Evolutionary conservation across 1,140 invertebrate genomes (phyloP).

Genomic region (Brachionus angularis): DNA sequence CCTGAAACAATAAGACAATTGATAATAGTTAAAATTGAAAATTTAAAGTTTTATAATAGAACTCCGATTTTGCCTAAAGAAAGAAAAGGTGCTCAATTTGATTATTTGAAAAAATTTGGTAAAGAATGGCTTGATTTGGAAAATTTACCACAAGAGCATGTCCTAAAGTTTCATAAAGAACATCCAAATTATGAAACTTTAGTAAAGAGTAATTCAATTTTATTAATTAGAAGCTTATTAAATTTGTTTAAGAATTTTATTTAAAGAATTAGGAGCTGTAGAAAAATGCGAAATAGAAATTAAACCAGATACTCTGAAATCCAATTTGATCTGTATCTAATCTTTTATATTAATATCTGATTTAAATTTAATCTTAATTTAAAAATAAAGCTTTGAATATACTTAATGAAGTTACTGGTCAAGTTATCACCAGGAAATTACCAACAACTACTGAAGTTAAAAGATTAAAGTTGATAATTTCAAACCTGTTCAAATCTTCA

Average conservation of each 20-base stretch:
- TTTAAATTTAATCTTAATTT: too few species aligned
- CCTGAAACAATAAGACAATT: slow-evolving; percentile 69
- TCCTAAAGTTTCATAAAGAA: slow-evolving; percentile 66
- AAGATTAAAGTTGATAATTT: slow-evolving; percentile 70
- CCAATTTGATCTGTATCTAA: slow-evolving; percentile 26
- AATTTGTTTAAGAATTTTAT: slow-evolving; percentile 47
- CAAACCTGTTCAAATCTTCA: slow-evolving; percentile 66
- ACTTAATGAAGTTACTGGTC: slow-evolving; percentile 48
- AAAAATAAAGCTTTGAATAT: slow-evolving; percentile 25
- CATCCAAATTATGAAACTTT: slow-evolving; percentile 71
- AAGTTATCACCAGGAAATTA: slow-evolving; percentile 59
- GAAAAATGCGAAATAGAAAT: slow-evolving; percentile 67
- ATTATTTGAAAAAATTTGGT: slow-evolving; percentile 76
- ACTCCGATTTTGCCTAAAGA: slow-evolving; percentile 63
- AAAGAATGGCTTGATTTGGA: slow-evolving; percentile 67
- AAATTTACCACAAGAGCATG: too few species aligned
- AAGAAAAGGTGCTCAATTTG: slow-evolving; percentile 74
- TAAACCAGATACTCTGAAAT: slow-evolving; percentile 33
- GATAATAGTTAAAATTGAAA: slow-evolving; percentile 69
- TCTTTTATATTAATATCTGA: too few species aligned
- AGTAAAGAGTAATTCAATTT: slow-evolving; percentile 62
- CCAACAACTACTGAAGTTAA: slow-evolving; percentile 74
- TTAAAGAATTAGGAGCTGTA: slow-evolving; percentile 72
- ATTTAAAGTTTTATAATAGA: slow-evolving; percentile 58
- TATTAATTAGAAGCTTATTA: slow-evolving; percentile 8